A percentile compares a stretch with the other conserved stretches of the same genome.
Evolutionary conservation across 2,888 invertebrate genomes (phyloP).

Genomic region (Ichneumoninae sp.): DNA sequence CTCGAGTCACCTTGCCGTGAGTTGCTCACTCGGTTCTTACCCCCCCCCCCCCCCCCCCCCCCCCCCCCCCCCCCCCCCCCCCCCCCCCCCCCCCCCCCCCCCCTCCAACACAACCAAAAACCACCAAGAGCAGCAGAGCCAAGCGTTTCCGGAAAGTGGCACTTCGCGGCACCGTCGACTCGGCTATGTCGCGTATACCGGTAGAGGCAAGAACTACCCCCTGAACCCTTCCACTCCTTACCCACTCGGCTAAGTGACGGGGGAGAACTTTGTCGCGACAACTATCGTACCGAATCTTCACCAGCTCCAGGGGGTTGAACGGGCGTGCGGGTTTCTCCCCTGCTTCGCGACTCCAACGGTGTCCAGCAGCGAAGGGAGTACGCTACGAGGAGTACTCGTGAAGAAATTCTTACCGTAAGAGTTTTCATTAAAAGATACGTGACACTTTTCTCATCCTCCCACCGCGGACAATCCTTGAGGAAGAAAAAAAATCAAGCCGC

Average conservation of each 20-base stretch:
- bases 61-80: not conserved
- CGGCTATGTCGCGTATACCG: slow-evolving; percentile 38
- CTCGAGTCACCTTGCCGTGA: slow-evolving; percentile 43
- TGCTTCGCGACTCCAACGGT: slow-evolving; percentile 26
- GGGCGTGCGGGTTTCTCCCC: slow-evolving; percentile 39
- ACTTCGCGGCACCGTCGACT: slow-evolving; percentile 54
- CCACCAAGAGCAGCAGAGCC: slow-evolving; percentile 25
- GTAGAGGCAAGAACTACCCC: slow-evolving; percentile 51
- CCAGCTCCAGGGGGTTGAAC: slow-evolving; percentile 17
- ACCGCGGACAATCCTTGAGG: not conserved
- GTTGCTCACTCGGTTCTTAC: slow-evolving; percentile 40
- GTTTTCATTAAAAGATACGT: slow-evolving; percentile 47
- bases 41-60: not conserved
- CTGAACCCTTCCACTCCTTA: slow-evolving; percentile 42
- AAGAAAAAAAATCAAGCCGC: not conserved
- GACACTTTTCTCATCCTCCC: slow-evolving; percentile 35
- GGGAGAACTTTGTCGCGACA: slow-evolving; percentile 67
- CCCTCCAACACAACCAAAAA: no score
- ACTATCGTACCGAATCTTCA: slow-evolving; percentile 56
- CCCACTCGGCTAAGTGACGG: slow-evolving; percentile 58
- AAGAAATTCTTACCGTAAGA: slow-evolving; percentile 47
- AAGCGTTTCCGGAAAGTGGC: slow-evolving; percentile 66
- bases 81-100: not conserved
- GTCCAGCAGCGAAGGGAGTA: slow-evolving; percentile 15
- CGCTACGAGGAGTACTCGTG: slow-evolving; percentile 10